Evolutionary conservation across 1,140 invertebrate genomes (phyloP), one percentile per base, ranked within the genome.

Genomic region (Lanistes nyassanus): DNA sequence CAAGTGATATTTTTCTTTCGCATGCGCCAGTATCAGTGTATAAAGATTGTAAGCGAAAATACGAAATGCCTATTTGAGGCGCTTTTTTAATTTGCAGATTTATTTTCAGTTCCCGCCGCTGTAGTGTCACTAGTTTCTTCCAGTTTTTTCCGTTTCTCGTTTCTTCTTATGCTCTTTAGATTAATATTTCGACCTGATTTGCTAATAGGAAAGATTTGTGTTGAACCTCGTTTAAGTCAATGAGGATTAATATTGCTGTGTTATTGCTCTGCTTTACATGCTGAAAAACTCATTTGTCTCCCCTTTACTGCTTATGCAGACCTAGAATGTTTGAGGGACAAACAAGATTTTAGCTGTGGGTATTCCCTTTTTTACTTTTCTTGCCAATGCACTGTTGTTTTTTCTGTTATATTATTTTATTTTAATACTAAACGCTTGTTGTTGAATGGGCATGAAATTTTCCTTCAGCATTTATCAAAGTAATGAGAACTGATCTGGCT

Each of bases 311-410:
- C 55, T 66, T 34, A 64, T 29, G 60, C 76, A 80, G 79, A 64
- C 74, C 76, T 64, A 60, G 74, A 53, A 42, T 68, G 68, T 78
- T 67, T 76, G 79, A 80, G 67, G 79, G 79, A 68, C 76, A 78
- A 74, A 80, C 79, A 51, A 58, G 79, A 73, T 80, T 80, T 76
- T 80, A 74, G 74, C 55, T 65, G 64, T 76, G 71, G 62, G 78
- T 80, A 77, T 74, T n/a, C 23, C 60, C 37, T 37, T 19, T n/a
- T 74, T 31, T 26, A 2, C 29, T 11, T 60, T 26, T 9, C 11
- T 0, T 60, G 56, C 23, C 51, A n/a, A 9, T 60, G 56, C 23
- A 60, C 56, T 31, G 23, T 23, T 60, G 56, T 60, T 60, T 31
- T 31, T 60, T 60, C 9, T 60, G 9, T 31, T 60, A n/a, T 7